Evolutionary conservation across 2,797 vertebrate species (phyloP), one percentile per base, ranked within the genome.

Genomic region (Diplodus puntazzo): DNA sequence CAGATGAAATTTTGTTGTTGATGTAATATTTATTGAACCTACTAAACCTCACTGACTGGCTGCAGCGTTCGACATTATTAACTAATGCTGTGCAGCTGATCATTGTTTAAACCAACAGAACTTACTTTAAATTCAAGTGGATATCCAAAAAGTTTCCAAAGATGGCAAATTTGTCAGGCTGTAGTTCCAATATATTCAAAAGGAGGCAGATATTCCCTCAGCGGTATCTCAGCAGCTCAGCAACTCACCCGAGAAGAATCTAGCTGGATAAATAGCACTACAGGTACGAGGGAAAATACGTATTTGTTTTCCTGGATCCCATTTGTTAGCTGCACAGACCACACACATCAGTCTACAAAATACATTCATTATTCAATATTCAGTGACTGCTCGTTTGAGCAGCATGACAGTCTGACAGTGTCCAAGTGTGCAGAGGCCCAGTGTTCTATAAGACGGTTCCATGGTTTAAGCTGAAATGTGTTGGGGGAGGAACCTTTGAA

Each of bases 331-430:
- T 49, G 18, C 75, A 85, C 61, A 77, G 46, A 53, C 62, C 43
- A 34, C 75, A 70, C 67, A 72, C 23, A 76, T 73, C 71, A 65
- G 66, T 87, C 69, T 69, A 62, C 54, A 64, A 79, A 76, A 88
- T 86, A 14, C 81, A 83, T 84, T 83, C 62, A 69, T 81, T 75
- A 69, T 82, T 77, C 80, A 90, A 59, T 77, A 88, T 79, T 87
- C 72, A 78, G 65, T 11, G 57, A 53, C 73, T 59, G 81, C 81
- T 85, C 69, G 50, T 81, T 83, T 86, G 69, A 83, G 85, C 61
- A 66, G 62, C 63, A 48, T 72, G 87, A 77, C 82, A 82, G 77
- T 82, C 74, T 86, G 77, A 80, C 83, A 80, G 68, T 49, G 80
- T 87, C 69, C 64, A 81, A 64, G 50, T 70, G 60, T 42, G 61